Evolutionary conservation across 2,888 invertebrate genomes (phyloP).

Genomic region (Zonitis immaculata): DNA sequence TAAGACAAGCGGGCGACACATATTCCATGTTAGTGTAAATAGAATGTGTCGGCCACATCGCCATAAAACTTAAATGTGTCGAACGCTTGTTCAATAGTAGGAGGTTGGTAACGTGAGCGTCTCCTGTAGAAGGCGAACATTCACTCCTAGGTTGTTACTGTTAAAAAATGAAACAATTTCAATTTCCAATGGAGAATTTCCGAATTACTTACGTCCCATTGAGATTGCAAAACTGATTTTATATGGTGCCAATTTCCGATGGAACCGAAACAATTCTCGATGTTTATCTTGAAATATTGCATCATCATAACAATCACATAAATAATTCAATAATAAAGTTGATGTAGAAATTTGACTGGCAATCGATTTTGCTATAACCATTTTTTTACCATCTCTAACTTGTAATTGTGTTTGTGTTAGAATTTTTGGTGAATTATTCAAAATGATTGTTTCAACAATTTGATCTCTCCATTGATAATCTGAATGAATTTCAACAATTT

Average conservation of each 20-base stretch:
- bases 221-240: slow-evolving; percentile 64
- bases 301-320: slow-evolving; percentile 58
- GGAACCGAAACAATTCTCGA: slow-evolving; percentile 55
- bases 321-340: slow-evolving; percentile 52
- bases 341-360: slow-evolving; percentile 53
- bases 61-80: too few relatives aligned
- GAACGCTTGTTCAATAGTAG: too few relatives aligned
- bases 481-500: slow-evolving; percentile 59
- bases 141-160: slow-evolving; percentile 8
- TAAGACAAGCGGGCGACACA: too few relatives aligned
- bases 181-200: too few relatives aligned
- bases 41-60: too few relatives aligned
- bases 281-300: slow-evolving; percentile 47
- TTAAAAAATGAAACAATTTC: too few relatives aligned
- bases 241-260: slow-evolving; percentile 70
- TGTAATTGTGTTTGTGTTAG: slow-evolving; percentile 30
- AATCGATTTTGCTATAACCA: slow-evolving; percentile 43
- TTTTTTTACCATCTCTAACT: slow-evolving; percentile 43
- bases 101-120: too few relatives aligned
- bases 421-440: slow-evolving; percentile 34
- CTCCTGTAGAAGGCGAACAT: too few relatives aligned
- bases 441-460: slow-evolving; percentile 59
- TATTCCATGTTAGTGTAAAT: too few relatives aligned
- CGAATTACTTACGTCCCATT: slow-evolving; percentile 41
- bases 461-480: slow-evolving; percentile 60